A percentile compares a stretch with the other conserved stretches of the same genome.
These are phyloP conservation scores for Nasua narica DNA, from an alignment of 2,797 vertebrate genomes.

Conservation along the genomic window DNA sequence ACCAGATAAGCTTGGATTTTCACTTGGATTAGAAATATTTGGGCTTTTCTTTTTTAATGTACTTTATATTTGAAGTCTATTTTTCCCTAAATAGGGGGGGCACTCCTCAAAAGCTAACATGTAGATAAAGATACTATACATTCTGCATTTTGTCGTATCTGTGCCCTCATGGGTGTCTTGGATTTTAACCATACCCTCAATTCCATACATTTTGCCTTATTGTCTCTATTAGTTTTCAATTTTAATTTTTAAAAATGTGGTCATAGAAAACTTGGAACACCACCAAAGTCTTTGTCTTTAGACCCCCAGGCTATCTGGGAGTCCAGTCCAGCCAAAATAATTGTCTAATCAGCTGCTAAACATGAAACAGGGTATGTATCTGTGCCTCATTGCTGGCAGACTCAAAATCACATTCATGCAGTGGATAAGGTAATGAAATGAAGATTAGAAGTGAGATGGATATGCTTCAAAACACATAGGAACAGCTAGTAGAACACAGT, in stretches of 20 bases:
- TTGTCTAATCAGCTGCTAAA: not conserved
- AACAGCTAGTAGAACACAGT: not conserved
- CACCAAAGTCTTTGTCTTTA: conserved; percentile 36
- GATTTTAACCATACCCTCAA: not conserved
- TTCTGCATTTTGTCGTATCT: not conserved
- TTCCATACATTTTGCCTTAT: not conserved
- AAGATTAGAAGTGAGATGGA: not conserved
- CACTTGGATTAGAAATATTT: not conserved
- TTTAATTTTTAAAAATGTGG: not conserved
- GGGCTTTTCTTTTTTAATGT: not conserved
- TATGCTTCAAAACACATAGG: not conserved
- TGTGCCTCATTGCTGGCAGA: not conserved
- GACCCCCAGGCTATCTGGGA: not conserved
- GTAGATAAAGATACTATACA: not conserved
- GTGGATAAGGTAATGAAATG: not conserved
- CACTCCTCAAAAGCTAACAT: not conserved
- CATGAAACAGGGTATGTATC: not conserved
- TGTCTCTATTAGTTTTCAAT: not conserved
- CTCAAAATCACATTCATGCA: not conserved
- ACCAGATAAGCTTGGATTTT: not conserved
- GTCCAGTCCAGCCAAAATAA: not conserved
- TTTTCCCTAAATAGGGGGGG: not conserved
- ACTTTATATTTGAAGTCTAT: not conserved
- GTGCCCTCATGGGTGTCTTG: not conserved
- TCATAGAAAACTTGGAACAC: not conserved